These are phyloP conservation scores for Distichodus sexfasciatus DNA, from an alignment of 2,797 vertebrate genomes.

Conservation along the genomic window DNA sequence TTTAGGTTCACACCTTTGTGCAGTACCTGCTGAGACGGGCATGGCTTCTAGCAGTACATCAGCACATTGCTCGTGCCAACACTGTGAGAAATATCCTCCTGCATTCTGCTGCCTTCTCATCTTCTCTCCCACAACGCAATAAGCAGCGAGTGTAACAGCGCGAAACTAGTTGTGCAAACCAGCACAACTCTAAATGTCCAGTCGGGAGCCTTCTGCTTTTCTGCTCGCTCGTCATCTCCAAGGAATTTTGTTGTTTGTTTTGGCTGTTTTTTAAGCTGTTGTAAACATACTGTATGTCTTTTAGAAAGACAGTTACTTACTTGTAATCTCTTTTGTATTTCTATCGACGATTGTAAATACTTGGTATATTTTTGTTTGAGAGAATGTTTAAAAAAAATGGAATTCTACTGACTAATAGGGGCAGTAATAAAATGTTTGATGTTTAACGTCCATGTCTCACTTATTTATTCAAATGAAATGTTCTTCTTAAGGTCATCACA, in stretches of 20 bases:
- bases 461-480: no score
- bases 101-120: not conserved
- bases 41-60: not conserved
- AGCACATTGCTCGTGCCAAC: not conserved
- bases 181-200: not conserved
- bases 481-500: not conserved
- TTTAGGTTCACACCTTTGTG: not conserved
- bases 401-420: constrained; percentile 82
- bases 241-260: not conserved
- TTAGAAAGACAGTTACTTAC: constrained; percentile 96
- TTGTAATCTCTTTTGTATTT: constrained; percentile 94
- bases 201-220: no score
- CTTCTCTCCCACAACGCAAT: not conserved
- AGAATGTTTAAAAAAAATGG: constrained; percentile 85
- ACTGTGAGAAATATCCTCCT: not conserved
- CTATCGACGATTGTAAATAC: constrained; percentile 95
- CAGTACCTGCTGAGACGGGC: not conserved
- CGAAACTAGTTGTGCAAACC: not conserved
- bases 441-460: not conserved
- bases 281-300: constrained; percentile 95
- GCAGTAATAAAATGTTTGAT: not conserved
- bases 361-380: constrained; percentile 98
- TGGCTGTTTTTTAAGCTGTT: constrained; percentile 63
- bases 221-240: not conserved
- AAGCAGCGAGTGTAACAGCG: not conserved